Base-by-base conservation (phyloP, 1,140 invertebrate genomes). In the Idris sp. region DNA sequence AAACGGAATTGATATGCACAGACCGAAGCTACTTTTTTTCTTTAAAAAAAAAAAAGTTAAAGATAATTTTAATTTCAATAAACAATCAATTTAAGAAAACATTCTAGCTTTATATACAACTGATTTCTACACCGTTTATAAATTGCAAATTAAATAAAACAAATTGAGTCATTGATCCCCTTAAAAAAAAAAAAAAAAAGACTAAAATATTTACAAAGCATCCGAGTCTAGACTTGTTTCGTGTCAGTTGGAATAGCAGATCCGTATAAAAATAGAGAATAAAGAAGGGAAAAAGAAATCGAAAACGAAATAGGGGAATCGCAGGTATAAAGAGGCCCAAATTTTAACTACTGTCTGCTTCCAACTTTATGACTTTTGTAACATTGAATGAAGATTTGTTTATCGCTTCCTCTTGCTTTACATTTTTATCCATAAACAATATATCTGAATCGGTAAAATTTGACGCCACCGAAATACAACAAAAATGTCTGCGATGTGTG, bases 381-480 rank as follows among this genome's bases (percentile, higher is more conserved):
- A 33, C 1, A 46, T 46, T 65, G 10, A 65, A 65, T 65, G 61
- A 65, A 44, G 40, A 44, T 22, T 36, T 54, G 53, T 53, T 53
- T 44, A 30, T 28, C 40, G 22, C 35, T 30, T 40, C 31, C n/a
- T n/a, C n/a, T n/a, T n/a, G n/a, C n/a, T n/a, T n/a, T 43, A 6
- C 14, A 9, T 40, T 53, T 53, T 53, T n/a, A n/a, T 40, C 53
- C 11, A 25, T 48, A 48, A 61, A 48, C 56, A 48, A 48, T 31
- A n/a, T n/a, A 40, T 61, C 26, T 28, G 38, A 36, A 46, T 13
- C 14, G 40, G 38, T 11, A 51, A 51, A 43, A 18, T 44, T 58
- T 38, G 41, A 59, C 41, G 41, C 41, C 54, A 46, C 7, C 2
- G 28, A 31, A 49, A 35, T 35, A 49, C n/a, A n/a, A n/a, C n/a